Evolutionary conservation across 2,797 vertebrate genomes (phyloP).

Genomic region (Oreonectes daqikongensis): DNA sequence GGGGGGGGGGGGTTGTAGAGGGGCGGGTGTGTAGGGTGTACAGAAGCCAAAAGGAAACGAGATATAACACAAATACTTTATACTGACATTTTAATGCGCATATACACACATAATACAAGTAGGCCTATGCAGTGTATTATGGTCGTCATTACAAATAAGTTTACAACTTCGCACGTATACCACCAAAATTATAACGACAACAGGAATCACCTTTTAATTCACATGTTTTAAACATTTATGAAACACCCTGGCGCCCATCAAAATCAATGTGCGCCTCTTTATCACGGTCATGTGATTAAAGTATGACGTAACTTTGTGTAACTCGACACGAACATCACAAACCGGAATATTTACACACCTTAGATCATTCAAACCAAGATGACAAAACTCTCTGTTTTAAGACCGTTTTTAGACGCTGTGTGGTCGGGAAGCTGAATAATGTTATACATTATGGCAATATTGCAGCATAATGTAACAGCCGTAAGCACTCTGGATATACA

Average conservation of each 20-base stretch:
- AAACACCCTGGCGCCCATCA: neutral
- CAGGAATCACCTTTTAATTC: neutral
- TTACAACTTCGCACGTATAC: neutral
- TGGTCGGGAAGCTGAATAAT: neutral
- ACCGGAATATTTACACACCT: constrained; percentile 23
- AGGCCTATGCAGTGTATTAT: neutral
- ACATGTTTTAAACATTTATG: neutral
- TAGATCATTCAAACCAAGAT: neutral
- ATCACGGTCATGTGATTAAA: constrained; percentile 39
- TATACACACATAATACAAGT: neutral
- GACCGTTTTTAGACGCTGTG: neutral
- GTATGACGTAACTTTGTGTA: constrained; percentile 81
- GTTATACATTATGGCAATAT: neutral
- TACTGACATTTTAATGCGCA: neutral
- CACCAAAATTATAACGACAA: neutral
- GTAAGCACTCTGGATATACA: neutral
- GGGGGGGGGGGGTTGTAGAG: neutral
- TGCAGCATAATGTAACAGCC: too few species aligned
- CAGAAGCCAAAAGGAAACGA: neutral
- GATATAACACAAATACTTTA: neutral
- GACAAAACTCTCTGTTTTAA: neutral
- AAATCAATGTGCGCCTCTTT: constrained; percentile 51
- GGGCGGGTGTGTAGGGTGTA: neutral
- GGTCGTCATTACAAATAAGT: neutral
- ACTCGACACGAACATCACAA: constrained; percentile 69